Base-by-base conservation (phyloP, 2,888 invertebrate genomes). In the Acronicta aceris region DNA sequence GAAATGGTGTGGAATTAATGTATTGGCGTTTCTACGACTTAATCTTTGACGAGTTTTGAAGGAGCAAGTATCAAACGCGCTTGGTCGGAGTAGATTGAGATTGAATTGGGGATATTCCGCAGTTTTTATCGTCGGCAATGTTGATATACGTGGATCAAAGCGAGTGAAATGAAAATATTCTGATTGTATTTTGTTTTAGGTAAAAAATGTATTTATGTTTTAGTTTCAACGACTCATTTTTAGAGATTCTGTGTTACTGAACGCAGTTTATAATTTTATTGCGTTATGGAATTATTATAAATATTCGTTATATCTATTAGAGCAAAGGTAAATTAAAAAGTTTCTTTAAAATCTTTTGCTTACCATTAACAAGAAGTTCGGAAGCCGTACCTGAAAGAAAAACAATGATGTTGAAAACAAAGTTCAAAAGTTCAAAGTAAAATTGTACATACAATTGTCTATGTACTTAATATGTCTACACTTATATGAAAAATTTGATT, bases 21-120 rank as follows among this genome's bases (percentile, higher is more conserved):
- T 61, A 70, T 73, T 73, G 69, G 36, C 56, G 43, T 10, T 30
- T 70, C 69, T 73, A 45, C 33, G 56, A 50, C 53, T 70, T 73
- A 62, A 73, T 73, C 74, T 70, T 73, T 70, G 74, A 70, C 62
- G 62, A 73, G 62, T 73, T 70, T 51, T 30, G 59, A 30, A n/a
- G 21, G 42, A 48, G 42, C 21, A 56, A 56, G 12, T 54, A 21
- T 9, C 16, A 33, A 40, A 42, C 49, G 51, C 7, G 42, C 40
- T 15, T 21, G 8, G n/a, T 47, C 42, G 9, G 38, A 33, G 10
- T 7, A 27, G 17, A 46, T n/a, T 50, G 2, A 6, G 38, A 40
- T 33, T 16, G 21, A 25, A 21, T 16, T 16, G 17, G 40, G 30
- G 21, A 65, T 41, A 40, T 53, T 54, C 42, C 38, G n/a, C 38